phyloP scores from a whole-genome alignment of 2,113 vertebrate genomes.

The Tragulus kanchil region DNA sequence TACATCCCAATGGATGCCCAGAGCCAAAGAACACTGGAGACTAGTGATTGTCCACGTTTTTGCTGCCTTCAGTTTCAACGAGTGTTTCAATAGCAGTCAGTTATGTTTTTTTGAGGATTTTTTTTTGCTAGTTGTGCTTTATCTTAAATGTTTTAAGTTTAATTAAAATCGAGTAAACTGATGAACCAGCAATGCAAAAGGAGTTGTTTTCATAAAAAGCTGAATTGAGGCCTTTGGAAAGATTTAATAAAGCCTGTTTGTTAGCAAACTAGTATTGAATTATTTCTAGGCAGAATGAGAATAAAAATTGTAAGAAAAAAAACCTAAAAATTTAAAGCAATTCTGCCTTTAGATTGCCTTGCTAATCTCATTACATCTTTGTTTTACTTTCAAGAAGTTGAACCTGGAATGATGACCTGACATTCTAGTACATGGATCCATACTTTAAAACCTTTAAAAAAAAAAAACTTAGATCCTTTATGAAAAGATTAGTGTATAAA shows the following conservation, averaged over 20 bases:
- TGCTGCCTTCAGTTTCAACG: not conserved
- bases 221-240: not conserved
- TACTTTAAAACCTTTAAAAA: not conserved
- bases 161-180: constrained; percentile 46
- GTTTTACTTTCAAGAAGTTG: constrained; percentile 1
- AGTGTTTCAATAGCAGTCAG: not conserved
- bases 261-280: not conserved
- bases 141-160: constrained; percentile 23
- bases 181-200: constrained; percentile 18
- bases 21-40: accelerated
- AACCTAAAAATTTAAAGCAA: not conserved
- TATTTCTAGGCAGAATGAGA: not conserved
- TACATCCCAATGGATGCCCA: accelerated
- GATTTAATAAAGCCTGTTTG: constrained; percentile 9
- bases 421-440: not conserved
- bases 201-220: not conserved
- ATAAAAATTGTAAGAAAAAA: not conserved
- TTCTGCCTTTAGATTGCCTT: not conserved
- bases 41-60: accelerated
- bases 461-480: not conserved
- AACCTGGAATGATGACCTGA: not conserved
- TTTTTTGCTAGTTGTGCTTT: not conserved
- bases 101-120: not conserved
- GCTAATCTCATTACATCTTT: not conserved
- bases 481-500: not conserved